Percentiles rank a stretch among this genome's conserved stretches.
Evolutionary conservation across 1,140 invertebrate species (phyloP).

Genomic region (Hyles euphorbiae): DNA sequence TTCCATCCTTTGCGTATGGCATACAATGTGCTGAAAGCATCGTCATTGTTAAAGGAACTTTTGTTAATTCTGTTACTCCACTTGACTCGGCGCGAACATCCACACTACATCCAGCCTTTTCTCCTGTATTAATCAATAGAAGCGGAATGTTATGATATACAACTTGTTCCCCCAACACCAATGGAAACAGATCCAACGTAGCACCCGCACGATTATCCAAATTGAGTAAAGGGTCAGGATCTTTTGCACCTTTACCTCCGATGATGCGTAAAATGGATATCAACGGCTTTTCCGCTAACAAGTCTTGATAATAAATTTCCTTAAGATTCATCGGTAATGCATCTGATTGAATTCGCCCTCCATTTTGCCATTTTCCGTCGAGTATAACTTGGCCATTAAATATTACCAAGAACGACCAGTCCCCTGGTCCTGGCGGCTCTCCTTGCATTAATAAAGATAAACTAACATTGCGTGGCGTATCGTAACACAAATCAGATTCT

Average conservation of each 20-base stretch:
- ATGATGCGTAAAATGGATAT: slow-evolving; percentile 42
- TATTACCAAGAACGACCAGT: slow-evolving; percentile 40
- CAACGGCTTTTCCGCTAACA: slow-evolving; percentile 43
- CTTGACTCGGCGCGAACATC: slow-evolving; percentile 25
- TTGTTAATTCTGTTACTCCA: slow-evolving; percentile 19
- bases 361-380: slow-evolving; percentile 47
- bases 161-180: slow-evolving; percentile 51
- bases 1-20: slow-evolving; percentile 47
- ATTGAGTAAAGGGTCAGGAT: slow-evolving; percentile 53
- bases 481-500: slow-evolving; percentile 27
- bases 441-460: slow-evolving; percentile 37
- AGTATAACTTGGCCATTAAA: slow-evolving; percentile 46
- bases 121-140: slow-evolving; percentile 35
- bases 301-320: slow-evolving; percentile 26
- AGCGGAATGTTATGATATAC: slow-evolving; percentile 35
- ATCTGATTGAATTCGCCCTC: slow-evolving; percentile 23
- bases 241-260: slow-evolving; percentile 43
- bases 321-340: slow-evolving; percentile 44
- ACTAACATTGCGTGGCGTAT: slow-evolving; percentile 27
- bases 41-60: slow-evolving; percentile 45
- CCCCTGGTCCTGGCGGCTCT: slow-evolving; percentile 29
- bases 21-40: slow-evolving; percentile 59
- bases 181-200: slow-evolving; percentile 53
- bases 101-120: slow-evolving; percentile 30
- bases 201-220: slow-evolving; percentile 53